Conservation (phyloP, 2,113 vertebrate genomes). For the Ia io region DNA sequence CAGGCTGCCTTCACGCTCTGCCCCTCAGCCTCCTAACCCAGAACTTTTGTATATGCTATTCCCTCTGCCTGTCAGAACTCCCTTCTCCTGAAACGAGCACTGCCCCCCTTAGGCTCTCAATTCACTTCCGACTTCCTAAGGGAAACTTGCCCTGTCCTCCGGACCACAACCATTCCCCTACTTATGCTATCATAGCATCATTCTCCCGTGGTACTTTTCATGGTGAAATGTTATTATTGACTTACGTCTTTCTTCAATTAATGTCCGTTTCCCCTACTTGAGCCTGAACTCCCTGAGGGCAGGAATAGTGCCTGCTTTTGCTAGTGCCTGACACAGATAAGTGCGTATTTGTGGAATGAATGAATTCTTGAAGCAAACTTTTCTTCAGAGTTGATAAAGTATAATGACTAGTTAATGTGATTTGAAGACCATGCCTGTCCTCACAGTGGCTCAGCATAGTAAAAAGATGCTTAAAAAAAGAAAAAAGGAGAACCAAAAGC, state of each 20-base stretch:
- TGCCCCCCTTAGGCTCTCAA: too few relatives aligned
- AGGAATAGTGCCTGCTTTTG: background rate
- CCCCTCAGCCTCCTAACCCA: background rate
- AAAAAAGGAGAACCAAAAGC: background rate
- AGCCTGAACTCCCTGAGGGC: background rate
- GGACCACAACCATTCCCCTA: background rate
- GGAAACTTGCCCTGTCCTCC: background rate
- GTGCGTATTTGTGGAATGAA: background rate
- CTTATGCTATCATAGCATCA: background rate
- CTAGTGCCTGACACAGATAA: background rate
- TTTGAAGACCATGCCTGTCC: background rate
- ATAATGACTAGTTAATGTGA: background rate
- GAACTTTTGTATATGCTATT: background rate
- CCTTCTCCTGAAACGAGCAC: background rate
- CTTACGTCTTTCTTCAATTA: background rate
- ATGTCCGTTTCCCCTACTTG: background rate
- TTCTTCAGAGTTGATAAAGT: background rate
- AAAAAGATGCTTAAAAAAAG: background rate
- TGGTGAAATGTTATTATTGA: background rate
- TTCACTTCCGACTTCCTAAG: background rate
- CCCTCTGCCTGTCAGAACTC: background rate
- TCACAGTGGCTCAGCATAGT: background rate
- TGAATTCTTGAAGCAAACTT: background rate
- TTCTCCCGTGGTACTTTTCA: background rate
- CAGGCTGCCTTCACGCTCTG: background rate